A percentile compares a stretch with the other conserved stretches of the same genome.
Evolutionary conservation across 2,888 invertebrate genomes (phyloP).

Genomic region (Phymatocera aterrima): DNA sequence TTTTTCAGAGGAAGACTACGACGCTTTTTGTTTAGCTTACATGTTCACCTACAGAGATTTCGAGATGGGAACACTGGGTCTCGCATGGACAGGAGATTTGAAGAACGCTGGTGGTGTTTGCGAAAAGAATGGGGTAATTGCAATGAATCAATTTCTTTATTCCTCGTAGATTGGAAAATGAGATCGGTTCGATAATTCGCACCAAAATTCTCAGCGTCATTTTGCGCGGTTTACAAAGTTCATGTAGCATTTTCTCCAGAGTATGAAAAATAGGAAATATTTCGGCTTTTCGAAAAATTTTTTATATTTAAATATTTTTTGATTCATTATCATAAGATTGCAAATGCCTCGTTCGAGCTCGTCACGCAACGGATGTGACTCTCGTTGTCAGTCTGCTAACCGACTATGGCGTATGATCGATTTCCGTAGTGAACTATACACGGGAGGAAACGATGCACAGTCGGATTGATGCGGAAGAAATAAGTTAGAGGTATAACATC

Average conservation of each 20-base stretch:
- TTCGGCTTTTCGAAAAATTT: too few species aligned
- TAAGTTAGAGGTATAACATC: background rate
- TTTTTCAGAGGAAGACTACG: conserved; percentile 93
- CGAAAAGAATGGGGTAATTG: conserved; percentile 93
- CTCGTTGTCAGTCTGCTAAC: background rate
- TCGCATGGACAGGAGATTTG: conserved; percentile 97
- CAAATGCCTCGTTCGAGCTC: background rate
- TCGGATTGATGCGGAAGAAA: background rate
- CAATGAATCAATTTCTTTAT: background rate
- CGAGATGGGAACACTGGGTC: conserved; percentile 94
- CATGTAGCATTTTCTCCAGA: too few species aligned
- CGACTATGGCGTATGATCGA: background rate
- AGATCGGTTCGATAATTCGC: too few species aligned
- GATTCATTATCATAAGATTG: background rate
- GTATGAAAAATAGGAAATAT: too few species aligned
- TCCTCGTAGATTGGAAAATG: too few species aligned
- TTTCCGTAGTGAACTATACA: background rate
- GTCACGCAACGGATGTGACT: background rate
- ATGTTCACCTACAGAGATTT: conserved; percentile 98
- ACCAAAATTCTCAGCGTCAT: too few species aligned
- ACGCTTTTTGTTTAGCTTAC: conserved; percentile 98
- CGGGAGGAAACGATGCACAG: background rate
- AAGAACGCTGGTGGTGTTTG: conserved; percentile 98
- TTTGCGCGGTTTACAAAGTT: too few species aligned
- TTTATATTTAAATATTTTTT: too few species aligned